Conservation (phyloP, 2,113 vertebrate genomes). For the Stictonetta naevosa region DNA sequence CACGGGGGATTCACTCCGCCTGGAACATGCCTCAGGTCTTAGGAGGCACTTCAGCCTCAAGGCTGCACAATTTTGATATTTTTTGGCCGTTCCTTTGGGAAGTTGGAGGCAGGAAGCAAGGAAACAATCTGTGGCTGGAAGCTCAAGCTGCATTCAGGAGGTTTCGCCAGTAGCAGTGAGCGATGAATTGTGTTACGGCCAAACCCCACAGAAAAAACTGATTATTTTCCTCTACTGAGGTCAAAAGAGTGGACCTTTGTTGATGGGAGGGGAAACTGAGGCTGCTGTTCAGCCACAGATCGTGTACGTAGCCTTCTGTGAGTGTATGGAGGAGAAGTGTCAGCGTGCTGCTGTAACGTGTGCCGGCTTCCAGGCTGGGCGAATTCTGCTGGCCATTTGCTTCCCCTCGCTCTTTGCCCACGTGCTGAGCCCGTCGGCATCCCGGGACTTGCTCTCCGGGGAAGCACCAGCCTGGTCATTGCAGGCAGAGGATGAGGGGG, state of each 20-base stretch:
- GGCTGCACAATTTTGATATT: neutral
- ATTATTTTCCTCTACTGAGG: neutral
- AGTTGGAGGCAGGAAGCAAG: slow-evolving; percentile 39
- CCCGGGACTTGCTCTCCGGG: neutral
- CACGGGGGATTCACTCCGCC: too few relatives aligned
- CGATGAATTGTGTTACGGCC: slow-evolving; percentile 37
- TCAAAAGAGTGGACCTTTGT: slow-evolving; percentile 43
- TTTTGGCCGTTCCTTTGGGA: slow-evolving; percentile 2
- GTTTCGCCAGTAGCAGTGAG: slow-evolving; percentile 23
- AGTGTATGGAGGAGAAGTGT: neutral
- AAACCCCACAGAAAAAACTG: slow-evolving; percentile 34
- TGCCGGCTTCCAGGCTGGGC: neutral
- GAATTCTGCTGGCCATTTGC: neutral
- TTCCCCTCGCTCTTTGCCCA: neutral
- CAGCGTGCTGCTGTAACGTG: neutral
- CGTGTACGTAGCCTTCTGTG: neutral
- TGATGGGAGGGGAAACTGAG: slow-evolving; percentile 45
- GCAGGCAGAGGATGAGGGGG: neutral
- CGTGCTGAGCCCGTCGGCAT: neutral
- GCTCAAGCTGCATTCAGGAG: slow-evolving; percentile 46
- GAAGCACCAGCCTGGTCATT: fast-evolving
- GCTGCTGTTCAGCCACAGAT: slow-evolving; percentile 27
- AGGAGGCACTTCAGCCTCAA: neutral
- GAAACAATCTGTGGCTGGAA: slow-evolving; percentile 55
- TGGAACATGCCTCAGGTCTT: neutral